Base-by-base conservation (phyloP, 92 coral and sea anemone genomes). In the Chrysogorgia sp. region DNA sequence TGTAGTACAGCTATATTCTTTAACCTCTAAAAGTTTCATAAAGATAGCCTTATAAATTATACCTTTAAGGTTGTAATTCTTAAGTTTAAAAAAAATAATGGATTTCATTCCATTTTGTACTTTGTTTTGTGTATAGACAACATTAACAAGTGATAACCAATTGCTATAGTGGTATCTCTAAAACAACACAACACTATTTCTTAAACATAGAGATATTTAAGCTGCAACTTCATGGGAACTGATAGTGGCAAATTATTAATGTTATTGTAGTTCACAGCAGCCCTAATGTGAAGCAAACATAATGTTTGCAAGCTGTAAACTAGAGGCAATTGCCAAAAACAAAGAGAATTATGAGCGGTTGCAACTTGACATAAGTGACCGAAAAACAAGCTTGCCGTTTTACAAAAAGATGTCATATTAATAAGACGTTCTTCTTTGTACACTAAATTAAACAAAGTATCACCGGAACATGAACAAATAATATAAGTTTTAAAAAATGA, bases 151-250 rank as follows among this genome's bases (percentile, higher is more conserved):
- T n/a, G n/a, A n/a, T n/a, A n/a, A n/a, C n/a, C n/a, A n/a, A n/a
- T n/a, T n/a, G n/a, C n/a, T n/a, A n/a, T n/a, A n/a, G n/a, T n/a
- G n/a, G n/a, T n/a, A n/a, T n/a, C n/a, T n/a, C 43, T 12, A 12
- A 37, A 12, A 12, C 43, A 58, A 58, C 64, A 31, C 64, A 31
- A 3, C 31, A 58, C n/a, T n/a, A n/a, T n/a, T n/a, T n/a, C n/a
- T 29, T 61, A 61, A 1, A 61, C 67, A 26, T 61, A 61, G 9
- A 61, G 67, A 35, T 61, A 61, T 31, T 61, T 61, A 20, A 61
- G 35, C 67, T 40, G 34, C 40, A 61, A 35, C 30, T 61, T 61
- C 17, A 61, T 2, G 10, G 34, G 21, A 9, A 8, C 15, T 5
- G 67, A 35, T 15, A 61, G 30, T 3, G 34, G 67, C 1, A 61